Evolutionary conservation across 2,113 vertebrate species (phyloP), one percentile per base, ranked within the genome.

Genomic region (Petroica traversi): DNA sequence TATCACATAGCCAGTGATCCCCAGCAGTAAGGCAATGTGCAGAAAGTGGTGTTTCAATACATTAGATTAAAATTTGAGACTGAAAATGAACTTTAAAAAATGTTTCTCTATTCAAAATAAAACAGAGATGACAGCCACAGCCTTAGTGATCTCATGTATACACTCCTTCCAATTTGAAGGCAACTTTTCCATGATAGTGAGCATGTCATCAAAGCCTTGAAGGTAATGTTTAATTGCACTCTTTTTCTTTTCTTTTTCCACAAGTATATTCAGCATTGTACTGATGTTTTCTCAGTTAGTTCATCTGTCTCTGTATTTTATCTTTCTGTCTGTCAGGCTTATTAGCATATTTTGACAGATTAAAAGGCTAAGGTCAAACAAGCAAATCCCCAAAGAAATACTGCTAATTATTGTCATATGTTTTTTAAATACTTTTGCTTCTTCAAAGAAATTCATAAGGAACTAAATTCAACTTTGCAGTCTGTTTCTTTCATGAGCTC

Each of bases 331-430:
- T 97, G 95, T 95, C 91, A 96, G 95, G 82, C 96, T 95, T 94
- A 98, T 98, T 97, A 97, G 97, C 97, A 98, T 97, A 97, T 90
- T 97, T 96, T 97, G 97, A 97, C 97, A 98, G 97, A 98, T 98
- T 98, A 98, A 98, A 98, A 98, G 97, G 94, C 97, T 97, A 97
- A 97, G 97, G 98, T 98, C 98, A 98, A 98, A 97, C 96, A 95
- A 98, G 96, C 96, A 98, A 98, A 88, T 96, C 97, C 97, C 98
- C 92, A 87, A 97, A 98, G 98, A 98, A 98, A 97, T 97, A 85
- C 95, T 92, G 95, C 96, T 98, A 98, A 98, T 98, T 98, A 97
- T 97, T 98, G 95, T 98, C 97, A 97, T 97, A 95, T 97, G 96
- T 96, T 97, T 98, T 98, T 98, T 84, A 96, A 98, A 98, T 97